These are phyloP conservation scores for Rattus norvegicus DNA, from an alignment of 2,113 vertebrate species.

Conservation along the genomic window DNA sequence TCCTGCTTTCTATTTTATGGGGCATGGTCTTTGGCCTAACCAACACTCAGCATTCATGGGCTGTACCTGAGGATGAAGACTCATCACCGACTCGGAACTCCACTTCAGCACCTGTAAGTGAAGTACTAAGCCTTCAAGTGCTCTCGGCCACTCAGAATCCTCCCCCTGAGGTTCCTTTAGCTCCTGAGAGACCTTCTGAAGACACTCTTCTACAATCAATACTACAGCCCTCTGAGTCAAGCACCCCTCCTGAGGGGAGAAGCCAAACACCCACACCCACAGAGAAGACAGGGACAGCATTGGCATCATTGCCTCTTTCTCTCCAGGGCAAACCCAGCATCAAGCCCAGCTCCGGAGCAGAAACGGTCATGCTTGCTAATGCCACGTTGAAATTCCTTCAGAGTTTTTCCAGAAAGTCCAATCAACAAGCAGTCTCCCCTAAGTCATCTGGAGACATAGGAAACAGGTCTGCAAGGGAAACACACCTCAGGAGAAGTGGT, in stretches of 20 bases:
- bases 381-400: constrained; percentile 65
- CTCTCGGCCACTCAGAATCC: not conserved
- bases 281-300: not conserved
- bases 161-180: fast-evolving
- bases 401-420: constrained; percentile 52
- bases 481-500: constrained; percentile 24
- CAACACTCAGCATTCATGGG: constrained; percentile 20
- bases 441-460: not conserved
- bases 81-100: constrained; percentile 30
- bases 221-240: fast-evolving
- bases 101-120: not conserved
- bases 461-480: constrained; percentile 59
- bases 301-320: not conserved
- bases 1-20: constrained; percentile 78
- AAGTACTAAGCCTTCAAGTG: not conserved
- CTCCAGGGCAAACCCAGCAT: not conserved
- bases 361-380: constrained; percentile 39
- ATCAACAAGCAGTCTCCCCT: not conserved
- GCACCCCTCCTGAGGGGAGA: not conserved
- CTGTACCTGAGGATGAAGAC: not conserved
- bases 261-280: not conserved
- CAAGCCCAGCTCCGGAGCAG: not conserved
- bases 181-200: not conserved
- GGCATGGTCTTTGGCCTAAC: constrained; percentile 58
- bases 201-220: not conserved